Conservation (phyloP, 2,797 vertebrate genomes). For the Ataeniobius toweri region DNA sequence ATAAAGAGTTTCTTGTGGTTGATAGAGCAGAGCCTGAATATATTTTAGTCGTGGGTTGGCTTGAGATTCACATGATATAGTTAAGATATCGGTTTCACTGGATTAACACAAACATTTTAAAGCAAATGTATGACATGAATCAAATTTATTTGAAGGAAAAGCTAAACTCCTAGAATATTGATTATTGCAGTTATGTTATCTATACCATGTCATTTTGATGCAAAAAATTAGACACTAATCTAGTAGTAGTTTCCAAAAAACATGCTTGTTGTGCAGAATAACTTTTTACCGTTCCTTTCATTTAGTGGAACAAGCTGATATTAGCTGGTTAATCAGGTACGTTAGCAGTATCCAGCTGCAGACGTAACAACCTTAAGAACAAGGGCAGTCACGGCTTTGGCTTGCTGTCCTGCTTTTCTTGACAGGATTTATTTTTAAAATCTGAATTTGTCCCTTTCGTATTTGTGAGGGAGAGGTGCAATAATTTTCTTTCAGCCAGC, state of each 20-base stretch:
- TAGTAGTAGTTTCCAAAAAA: background rate
- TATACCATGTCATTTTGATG: background rate
- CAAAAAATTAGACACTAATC: background rate
- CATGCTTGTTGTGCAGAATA: background rate
- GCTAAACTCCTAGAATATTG: background rate
- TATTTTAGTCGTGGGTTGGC: background rate
- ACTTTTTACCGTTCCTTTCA: background rate
- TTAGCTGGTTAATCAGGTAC: background rate
- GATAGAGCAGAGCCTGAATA: slow-evolving; percentile 9
- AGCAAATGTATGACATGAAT: background rate
- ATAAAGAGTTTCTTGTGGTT: slow-evolving; percentile 76
- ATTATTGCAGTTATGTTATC: background rate
- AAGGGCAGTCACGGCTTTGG: background rate
- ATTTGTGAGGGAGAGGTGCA: too few relatives aligned
- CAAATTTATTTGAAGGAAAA: background rate
- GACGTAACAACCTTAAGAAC: background rate
- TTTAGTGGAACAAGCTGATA: background rate
- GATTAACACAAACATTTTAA: background rate
- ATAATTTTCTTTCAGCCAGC: background rate
- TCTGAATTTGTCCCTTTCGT: background rate
- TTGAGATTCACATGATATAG: background rate
- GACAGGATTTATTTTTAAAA: background rate
- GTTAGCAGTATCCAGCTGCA: background rate
- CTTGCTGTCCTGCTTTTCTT: background rate
- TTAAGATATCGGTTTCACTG: background rate